phyloP scores from a whole-genome alignment of 1,140 invertebrate genomes.

The Panulirus ornatus region DNA sequence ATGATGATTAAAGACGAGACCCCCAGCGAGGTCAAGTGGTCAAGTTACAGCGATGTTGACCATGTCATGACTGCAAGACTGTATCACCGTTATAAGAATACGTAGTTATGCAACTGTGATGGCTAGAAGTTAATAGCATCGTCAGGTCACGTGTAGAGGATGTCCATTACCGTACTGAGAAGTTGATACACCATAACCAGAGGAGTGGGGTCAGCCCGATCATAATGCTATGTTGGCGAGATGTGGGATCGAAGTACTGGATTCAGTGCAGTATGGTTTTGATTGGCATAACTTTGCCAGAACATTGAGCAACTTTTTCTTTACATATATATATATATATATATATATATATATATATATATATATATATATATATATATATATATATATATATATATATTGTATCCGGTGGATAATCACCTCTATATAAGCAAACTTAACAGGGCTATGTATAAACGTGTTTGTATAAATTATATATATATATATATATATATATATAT shows the following conservation, averaged over 20 bases:
- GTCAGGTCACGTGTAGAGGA: background rate
- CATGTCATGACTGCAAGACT: no score
- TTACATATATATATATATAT: conserved; percentile 20
- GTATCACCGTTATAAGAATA: no score
- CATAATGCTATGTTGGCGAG: background rate
- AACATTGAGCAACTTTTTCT: background rate
- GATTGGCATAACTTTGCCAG: background rate
- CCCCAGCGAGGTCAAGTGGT: no score
- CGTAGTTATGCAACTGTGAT: no score
- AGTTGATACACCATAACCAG: background rate
- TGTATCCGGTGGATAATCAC: background rate
- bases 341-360: conserved; percentile 35
- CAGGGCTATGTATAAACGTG: conserved; percentile 10
- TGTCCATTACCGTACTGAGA: background rate
- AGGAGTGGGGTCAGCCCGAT: background rate
- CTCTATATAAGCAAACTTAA: conserved; percentile 40
- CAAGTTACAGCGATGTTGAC: no score
- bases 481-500: conserved; percentile 52
- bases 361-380: conserved; percentile 51
- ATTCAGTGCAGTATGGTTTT: no score
- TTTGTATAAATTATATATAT: conserved; percentile 41
- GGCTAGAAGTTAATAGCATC: background rate
- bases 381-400: conserved; percentile 44
- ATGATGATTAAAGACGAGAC: no score
- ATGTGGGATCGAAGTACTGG: no score